Conservation (phyloP, 2,113 vertebrate species). For the Chaetops frenatus region DNA sequence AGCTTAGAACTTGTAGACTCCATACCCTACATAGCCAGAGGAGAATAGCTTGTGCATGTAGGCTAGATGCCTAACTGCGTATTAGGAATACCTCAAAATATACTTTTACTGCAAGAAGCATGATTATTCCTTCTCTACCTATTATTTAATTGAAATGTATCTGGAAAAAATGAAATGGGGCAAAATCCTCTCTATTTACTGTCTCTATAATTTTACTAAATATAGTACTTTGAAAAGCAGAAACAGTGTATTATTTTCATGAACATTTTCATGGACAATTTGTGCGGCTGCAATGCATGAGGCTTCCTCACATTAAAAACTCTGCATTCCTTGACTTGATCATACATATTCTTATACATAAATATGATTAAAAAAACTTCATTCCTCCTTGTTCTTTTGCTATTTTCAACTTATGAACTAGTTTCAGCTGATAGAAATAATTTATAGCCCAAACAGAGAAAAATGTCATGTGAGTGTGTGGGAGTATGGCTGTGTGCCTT, state of each 20-base stretch:
- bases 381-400: not conserved
- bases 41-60: not conserved
- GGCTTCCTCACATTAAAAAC: not conserved
- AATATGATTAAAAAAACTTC: not conserved
- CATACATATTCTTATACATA: not conserved
- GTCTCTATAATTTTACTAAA: not conserved
- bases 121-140: not conserved
- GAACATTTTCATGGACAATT: not conserved
- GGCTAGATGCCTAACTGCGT: not conserved
- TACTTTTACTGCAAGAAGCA: not conserved
- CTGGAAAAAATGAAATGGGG: not conserved
- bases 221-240: not conserved
- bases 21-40: not conserved
- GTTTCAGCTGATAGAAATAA: not conserved
- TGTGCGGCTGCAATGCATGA: not conserved
- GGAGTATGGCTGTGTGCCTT: too few relatives aligned
- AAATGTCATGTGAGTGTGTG: too few relatives aligned
- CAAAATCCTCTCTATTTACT: not conserved
- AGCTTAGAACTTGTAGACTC: not conserved
- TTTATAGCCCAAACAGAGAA: not conserved
- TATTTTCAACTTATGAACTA: not conserved
- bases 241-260: not conserved
- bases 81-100: not conserved
- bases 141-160: not conserved
- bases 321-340: not conserved